Evolutionary conservation across 2,797 vertebrate genomes (phyloP).

Genomic region (Pyrrhura leucotis): DNA sequence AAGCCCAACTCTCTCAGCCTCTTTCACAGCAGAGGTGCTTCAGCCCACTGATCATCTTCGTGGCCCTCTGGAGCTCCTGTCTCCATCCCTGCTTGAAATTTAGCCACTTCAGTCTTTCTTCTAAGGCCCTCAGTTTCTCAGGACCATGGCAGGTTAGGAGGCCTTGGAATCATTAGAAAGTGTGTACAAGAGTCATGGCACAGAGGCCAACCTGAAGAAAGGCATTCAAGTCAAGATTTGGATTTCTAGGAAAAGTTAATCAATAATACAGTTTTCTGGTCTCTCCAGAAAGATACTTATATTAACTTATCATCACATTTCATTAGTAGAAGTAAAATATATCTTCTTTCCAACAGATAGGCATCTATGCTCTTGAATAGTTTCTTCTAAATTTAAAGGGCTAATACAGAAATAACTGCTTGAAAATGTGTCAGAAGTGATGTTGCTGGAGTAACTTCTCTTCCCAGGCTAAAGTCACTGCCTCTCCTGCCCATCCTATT

Average conservation of each 20-base stretch:
- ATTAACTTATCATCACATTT: not conserved
- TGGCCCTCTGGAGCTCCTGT: not conserved
- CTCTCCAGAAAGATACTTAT: not conserved
- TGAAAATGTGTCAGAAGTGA: not conserved
- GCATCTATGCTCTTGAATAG: not conserved
- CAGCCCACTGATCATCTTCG: not conserved
- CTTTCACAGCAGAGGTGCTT: not conserved
- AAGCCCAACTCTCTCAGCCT: not conserved
- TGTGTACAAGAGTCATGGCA: not conserved
- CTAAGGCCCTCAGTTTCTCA: not conserved
- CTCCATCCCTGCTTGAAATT: not conserved
- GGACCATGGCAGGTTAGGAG: not conserved
- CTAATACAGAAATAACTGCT: not conserved
- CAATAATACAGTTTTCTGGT: not conserved
- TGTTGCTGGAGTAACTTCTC: not conserved
- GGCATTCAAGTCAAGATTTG: not conserved
- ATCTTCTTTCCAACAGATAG: not conserved
- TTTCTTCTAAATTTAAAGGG: not conserved
- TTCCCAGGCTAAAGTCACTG: not conserved
- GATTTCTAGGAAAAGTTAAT: not conserved
- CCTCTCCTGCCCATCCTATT: not conserved
- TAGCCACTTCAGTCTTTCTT: not conserved
- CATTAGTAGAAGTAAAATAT: not conserved
- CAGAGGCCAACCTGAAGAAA: not conserved
- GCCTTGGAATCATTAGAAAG: not conserved